These are phyloP conservation scores for Marmota flaviventris DNA, from an alignment of 2,113 vertebrate genomes.

Conservation along the genomic window DNA sequence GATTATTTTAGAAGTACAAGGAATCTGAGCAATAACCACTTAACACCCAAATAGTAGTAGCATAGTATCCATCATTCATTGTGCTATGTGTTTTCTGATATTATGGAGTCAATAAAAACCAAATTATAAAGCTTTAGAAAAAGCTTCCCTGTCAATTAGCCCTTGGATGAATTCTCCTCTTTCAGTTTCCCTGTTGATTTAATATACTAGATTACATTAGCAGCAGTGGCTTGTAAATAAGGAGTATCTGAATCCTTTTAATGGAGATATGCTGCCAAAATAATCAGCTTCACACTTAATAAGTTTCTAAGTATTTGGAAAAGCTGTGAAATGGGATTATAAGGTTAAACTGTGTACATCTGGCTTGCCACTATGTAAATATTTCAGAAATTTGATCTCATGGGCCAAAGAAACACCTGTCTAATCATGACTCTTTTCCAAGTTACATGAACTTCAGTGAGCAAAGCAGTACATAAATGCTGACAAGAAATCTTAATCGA, in stretches of 20 bases:
- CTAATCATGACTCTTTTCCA: conserved; percentile 79
- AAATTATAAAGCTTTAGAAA: conserved; percentile 86
- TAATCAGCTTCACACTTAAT: conserved; percentile 88
- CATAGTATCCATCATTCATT: conserved; percentile 76
- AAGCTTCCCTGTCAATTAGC: conserved; percentile 87
- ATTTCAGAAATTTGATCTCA: conserved; percentile 83
- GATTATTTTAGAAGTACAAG: conserved; percentile 57
- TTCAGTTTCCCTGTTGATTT: conserved; percentile 87
- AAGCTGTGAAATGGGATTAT: conserved; percentile 89
- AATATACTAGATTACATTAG: conserved; percentile 90
- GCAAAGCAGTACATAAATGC: conserved; percentile 67
- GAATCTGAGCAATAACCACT: conserved; percentile 68
- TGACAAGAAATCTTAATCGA: conserved; percentile 78
- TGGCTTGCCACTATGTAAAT: conserved; percentile 83
- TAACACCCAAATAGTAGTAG: conserved; percentile 45
- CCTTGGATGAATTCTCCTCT: conserved; percentile 82
- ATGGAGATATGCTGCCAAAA: conserved; percentile 87
- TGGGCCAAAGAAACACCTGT: conserved; percentile 82
- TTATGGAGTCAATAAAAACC: conserved; percentile 87
- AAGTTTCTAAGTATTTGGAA: conserved; percentile 87
- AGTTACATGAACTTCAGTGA: conserved; percentile 80
- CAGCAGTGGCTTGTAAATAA: conserved; percentile 88
- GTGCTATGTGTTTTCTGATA: conserved; percentile 78
- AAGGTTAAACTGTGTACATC: conserved; percentile 86
- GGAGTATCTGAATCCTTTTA: conserved; percentile 88